Base-by-base conservation (phyloP, 2,888 invertebrate genomes). In the Eucera pruinosa region DNA sequence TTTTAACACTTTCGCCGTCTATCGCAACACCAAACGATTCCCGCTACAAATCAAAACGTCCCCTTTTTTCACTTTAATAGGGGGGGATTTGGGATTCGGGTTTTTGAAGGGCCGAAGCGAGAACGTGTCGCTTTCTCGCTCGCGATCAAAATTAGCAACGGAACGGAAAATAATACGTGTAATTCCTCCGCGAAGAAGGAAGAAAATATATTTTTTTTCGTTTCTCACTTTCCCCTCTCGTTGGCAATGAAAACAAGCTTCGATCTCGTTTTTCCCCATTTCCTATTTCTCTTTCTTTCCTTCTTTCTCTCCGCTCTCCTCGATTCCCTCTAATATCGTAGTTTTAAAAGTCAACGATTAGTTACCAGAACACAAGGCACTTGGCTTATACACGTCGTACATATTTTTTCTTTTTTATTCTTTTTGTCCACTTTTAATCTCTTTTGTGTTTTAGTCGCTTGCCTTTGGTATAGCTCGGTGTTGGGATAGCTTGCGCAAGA, bases 361-460 rank as follows among this genome's bases (percentile, higher is more conserved):
- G 90, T 91, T 81, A 90, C 89, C 90, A 91, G 91, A 91, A 92
- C 91, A 90, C 91, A 92, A 92, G 92, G 92, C 92, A 92, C 92
- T 92, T 92, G 89, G 89, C 91, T 91, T 91, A 91, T n/a, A n/a
- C 89, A 91, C 89, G 88, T 90, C 88, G 87, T 91, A 87, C 86
- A 89, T 84, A 84, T 88, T 80, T 77, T 78, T 74, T 41, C 7
- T 73, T 76, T 72, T 67, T 57, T 71, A 47, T 78, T 69, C 27
- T 43, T 61, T 50, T 60, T 18, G 7, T 47, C 87, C 78, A 71
- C 72, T 73, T 64, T 57, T 66, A 25, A 66, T 72, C 43, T 57
- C 36, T 55, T 65, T 70, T 72, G 73, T 33, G 33, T 33, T 3
- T 84, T 81, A 77, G 73, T 86, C 83, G 81, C 81, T 85, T 82